These are phyloP conservation scores for Procambarus clarkii DNA, from an alignment of 1,140 invertebrate genomes.

Conservation along the genomic window DNA sequence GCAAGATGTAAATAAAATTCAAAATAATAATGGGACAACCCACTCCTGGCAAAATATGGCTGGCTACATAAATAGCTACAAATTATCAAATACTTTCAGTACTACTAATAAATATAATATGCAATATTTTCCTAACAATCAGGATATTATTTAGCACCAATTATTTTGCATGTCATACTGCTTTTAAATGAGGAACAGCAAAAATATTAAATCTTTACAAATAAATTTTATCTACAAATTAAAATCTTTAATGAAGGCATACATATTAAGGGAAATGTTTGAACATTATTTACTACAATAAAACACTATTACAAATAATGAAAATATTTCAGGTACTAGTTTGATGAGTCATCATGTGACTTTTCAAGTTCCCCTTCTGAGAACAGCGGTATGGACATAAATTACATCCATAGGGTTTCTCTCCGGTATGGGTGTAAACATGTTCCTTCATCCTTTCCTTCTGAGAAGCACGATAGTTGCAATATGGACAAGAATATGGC, in stretches of 20 bases:
- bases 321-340: conserved; percentile 17
- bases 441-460: conserved; percentile 65
- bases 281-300: background rate
- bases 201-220: background rate
- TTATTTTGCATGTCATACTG: background rate
- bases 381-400: conserved; percentile 49
- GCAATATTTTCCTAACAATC: background rate
- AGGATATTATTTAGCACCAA: background rate
- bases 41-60: too few relatives aligned
- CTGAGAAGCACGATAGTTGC: conserved; percentile 54
- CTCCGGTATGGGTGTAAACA: conserved; percentile 60
- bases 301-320: conserved; percentile 3
- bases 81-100: background rate
- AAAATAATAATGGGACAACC: too few relatives aligned
- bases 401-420: conserved; percentile 56
- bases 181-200: background rate
- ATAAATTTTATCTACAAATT: background rate
- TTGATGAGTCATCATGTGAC: conserved; percentile 57
- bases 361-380: conserved; percentile 61
- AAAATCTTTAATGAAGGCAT: background rate
- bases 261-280: background rate
- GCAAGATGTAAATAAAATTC: too few relatives aligned
- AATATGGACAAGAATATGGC: conserved; percentile 57
- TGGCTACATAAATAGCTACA: background rate
- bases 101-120: background rate